Conservation (phyloP, 2,888 invertebrate genomes). For the Apomyelois bistriatella region DNA sequence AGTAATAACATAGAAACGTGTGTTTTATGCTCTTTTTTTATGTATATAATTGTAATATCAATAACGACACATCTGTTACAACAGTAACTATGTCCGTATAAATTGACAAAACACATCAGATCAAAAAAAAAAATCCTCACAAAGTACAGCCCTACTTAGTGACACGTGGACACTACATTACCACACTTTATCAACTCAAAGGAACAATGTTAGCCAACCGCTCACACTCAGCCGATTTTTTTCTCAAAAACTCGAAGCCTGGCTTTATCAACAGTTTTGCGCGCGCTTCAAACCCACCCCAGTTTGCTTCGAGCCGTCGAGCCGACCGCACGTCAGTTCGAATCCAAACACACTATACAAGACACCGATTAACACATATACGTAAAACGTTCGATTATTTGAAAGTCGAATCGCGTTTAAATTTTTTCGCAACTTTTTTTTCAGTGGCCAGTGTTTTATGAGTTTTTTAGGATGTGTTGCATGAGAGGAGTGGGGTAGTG, state of each 20-base stretch:
- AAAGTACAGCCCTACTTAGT: neutral
- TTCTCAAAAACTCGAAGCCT: conserved; percentile 37
- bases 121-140: too few species aligned
- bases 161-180: neutral
- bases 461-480: conserved; percentile 40
- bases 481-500: conserved; percentile 55
- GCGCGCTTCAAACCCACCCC: conserved; percentile 59
- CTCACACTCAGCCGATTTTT: conserved; percentile 33
- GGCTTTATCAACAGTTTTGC: conserved; percentile 68
- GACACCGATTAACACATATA: conserved; percentile 31
- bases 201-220: conserved; percentile 24
- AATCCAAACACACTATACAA: conserved; percentile 21
- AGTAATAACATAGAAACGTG: too few species aligned
- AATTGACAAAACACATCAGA: too few species aligned
- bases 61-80: too few species aligned
- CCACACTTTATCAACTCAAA: conserved; percentile 22
- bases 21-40: too few species aligned
- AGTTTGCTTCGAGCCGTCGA: conserved; percentile 36
- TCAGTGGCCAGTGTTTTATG: conserved; percentile 40
- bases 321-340: conserved; percentile 41
- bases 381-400: conserved; percentile 31
- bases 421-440: conserved; percentile 27
- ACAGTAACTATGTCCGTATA: too few species aligned
- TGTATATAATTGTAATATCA: too few species aligned
- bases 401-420: conserved; percentile 24